These are phyloP conservation scores for Ficedula albicollis DNA, from an alignment of 2,797 vertebrate genomes.

Conservation along the genomic window DNA sequence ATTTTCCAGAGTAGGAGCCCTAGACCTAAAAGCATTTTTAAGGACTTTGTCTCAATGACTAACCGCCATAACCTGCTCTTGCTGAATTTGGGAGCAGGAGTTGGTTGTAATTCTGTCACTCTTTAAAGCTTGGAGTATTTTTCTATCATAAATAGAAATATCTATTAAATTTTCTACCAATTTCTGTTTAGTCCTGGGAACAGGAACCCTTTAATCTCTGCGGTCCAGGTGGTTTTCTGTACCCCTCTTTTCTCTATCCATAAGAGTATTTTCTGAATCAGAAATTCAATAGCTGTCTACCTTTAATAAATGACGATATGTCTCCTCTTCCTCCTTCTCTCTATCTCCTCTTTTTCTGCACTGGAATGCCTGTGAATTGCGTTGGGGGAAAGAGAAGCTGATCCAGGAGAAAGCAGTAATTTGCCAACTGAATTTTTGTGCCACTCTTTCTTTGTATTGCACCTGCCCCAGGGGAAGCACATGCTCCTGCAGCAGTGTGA, in stretches of 20 bases:
- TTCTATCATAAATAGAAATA: neutral
- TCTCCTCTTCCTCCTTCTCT: neutral
- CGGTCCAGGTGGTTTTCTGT: neutral
- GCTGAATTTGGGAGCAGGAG: neutral
- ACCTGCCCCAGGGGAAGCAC: neutral
- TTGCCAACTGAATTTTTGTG: neutral
- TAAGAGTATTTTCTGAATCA: neutral
- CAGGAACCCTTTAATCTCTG: neutral
- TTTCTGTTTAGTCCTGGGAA: neutral
- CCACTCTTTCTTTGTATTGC: neutral
- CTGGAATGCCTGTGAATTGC: neutral
- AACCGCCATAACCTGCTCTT: neutral
- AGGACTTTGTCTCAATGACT: neutral
- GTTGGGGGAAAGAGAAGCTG: neutral
- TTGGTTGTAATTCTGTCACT: neutral
- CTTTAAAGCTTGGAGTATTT: neutral
- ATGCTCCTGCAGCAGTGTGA: neutral
- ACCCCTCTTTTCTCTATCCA: neutral
- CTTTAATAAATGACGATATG: neutral
- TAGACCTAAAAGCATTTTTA: neutral
- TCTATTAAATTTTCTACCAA: neutral
- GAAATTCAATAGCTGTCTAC: constrained; percentile 4
- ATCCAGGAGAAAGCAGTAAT: neutral
- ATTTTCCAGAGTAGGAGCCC: neutral
- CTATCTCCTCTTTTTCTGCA: neutral